These are phyloP conservation scores for Yponomeuta evonymella DNA, from an alignment of 2,888 invertebrate genomes.

Conservation along the genomic window DNA sequence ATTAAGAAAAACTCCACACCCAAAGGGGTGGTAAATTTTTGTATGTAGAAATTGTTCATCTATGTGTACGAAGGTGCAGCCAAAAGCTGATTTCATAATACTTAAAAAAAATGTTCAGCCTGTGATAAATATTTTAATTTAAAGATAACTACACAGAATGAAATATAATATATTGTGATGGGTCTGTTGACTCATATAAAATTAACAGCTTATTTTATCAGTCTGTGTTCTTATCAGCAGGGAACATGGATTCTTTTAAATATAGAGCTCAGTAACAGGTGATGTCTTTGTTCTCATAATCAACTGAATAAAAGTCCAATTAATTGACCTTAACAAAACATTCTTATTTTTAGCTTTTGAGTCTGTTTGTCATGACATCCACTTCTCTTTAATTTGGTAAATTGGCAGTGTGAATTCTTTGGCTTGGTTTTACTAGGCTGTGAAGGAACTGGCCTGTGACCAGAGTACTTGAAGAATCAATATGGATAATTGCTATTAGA, in stretches of 20 bases:
- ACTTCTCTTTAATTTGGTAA: not conserved
- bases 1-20: no score
- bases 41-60: no score
- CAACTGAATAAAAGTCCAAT: not conserved
- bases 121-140: no score
- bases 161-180: not conserved
- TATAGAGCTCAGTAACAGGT: not conserved
- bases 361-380: not conserved
- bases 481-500: no score
- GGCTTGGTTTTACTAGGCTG: no score
- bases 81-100: no score
- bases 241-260: not conserved
- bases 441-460: no score
- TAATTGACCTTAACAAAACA: not conserved
- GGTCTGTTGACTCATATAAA: not conserved
- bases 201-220: not conserved
- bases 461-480: no score
- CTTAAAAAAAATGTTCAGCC: no score
- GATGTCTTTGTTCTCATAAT: not conserved
- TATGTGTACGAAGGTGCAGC: no score
- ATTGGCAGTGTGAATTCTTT: no score
- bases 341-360: not conserved
- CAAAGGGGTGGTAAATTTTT: no score
- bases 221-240: not conserved
- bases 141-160: not conserved